Percentiles rank a stretch among this genome's conserved stretches.
Conservation (phyloP, 2,113 vertebrate genomes). For the Lota lota region DNA sequence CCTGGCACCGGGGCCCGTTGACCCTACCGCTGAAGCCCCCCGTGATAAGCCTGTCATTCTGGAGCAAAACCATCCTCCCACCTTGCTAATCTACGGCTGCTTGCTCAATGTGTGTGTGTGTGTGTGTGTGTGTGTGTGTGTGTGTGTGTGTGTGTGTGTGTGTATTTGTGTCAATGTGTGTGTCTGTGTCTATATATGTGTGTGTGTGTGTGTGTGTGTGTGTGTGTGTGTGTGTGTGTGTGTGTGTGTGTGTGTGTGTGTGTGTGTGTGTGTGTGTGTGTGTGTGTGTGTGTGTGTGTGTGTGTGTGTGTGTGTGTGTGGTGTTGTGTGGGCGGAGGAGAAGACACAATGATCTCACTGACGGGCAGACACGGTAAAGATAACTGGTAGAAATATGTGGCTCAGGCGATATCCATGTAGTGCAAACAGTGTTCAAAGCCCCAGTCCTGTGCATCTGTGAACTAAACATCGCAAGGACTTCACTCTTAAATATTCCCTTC, state of each 20-base stretch:
- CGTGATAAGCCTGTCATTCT: constrained; percentile 65
- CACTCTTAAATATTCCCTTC: no score
- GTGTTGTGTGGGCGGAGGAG: constrained; percentile 40
- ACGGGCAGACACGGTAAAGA: constrained; percentile 45
- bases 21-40: constrained; percentile 55
- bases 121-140: background rate
- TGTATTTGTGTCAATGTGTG: background rate
- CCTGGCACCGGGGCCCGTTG: constrained; percentile 49
- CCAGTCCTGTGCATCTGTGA: no score
- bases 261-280: constrained; percentile 14
- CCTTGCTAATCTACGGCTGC: constrained; percentile 48
- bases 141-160: background rate
- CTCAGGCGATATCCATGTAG: constrained; percentile 36
- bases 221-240: background rate
- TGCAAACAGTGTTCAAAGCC: no score
- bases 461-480: no score
- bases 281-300: constrained; percentile 3
- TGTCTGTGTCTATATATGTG: constrained; percentile 12
- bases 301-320: constrained; percentile 13
- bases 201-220: constrained; percentile 38
- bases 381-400: constrained; percentile 47
- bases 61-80: constrained; percentile 59
- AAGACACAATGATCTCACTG: constrained; percentile 58
- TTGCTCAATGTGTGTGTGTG: background rate
- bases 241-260: background rate